Base-by-base conservation (phyloP, 2,113 vertebrate genomes). In the Chiloscyllium plagiosum region DNA sequence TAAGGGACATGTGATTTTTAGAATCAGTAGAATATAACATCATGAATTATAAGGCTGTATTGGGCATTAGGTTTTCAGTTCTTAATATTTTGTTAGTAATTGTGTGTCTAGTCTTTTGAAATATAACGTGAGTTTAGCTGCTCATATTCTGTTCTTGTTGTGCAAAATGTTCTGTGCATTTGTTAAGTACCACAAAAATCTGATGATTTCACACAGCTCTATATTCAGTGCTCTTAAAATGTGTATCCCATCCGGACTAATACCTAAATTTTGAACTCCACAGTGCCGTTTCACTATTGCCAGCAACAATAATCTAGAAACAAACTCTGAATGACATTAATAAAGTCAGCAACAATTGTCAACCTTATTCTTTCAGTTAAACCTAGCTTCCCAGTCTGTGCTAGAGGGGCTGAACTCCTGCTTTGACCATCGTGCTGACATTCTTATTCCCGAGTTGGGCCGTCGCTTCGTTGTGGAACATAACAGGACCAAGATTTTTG, bases 371-470 rank as follows among this genome's bases (percentile, higher is more conserved):
- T 96, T 93, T 95, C 96, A 99, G 99, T 96, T 99, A 96, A 99
- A 99, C 96, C 96, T 99, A 97, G 99, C 99, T 96, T 99, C 99
- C 95, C 99, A 99, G 97, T 99, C 99, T 0, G 98, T 99, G 29
- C 96, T 99, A 95, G 99, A 99, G 96, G 99, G 99, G n/a, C 97
- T 99, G 69, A 99, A 99, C 0, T 99, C 99, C 1, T 99, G 99
- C 97, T 99, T 99, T 96, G 99, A 99, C 96, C 99, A 99, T 97
- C 97, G 99, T 97, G 98, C 98, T 70, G 99, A 99, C 97, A 98
- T 99, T 97, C 99, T 98, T 96, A 97, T 99, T 96, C 99, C 99
- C 66, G 99, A 99, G 96, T 96, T 99, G 96, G 98, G 98, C 95
- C 98, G 99, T 98, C 98, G 97, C 96, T 99, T 99, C 97, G 98